Conservation (phyloP, 2,888 invertebrate genomes). For the Hydraecia micacea region DNA sequence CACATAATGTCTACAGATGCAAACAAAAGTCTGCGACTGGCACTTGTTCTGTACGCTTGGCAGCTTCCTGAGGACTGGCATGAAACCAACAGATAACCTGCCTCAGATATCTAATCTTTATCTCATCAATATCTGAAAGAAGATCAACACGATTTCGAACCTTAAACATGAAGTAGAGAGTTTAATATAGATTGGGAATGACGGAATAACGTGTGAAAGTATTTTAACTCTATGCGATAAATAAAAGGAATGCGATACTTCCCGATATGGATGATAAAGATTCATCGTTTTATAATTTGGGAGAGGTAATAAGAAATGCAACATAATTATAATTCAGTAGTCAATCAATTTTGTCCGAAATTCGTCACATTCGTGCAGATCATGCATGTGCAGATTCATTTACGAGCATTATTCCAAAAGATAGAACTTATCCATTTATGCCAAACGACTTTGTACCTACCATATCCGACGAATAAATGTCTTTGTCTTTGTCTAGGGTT, state of each 20-base stretch:
- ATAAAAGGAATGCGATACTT: slow-evolving; percentile 31
- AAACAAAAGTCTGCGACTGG: slow-evolving; percentile 48
- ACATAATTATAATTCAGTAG: neutral
- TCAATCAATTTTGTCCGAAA: neutral
- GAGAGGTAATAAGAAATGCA: neutral
- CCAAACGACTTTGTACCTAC: too few relatives aligned
- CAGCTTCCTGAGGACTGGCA: slow-evolving; percentile 54
- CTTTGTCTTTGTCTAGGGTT: too few relatives aligned
- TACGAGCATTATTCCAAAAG: neutral
- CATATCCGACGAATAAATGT: too few relatives aligned
- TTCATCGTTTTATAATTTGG: neutral
- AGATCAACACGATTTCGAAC: slow-evolving; percentile 37
- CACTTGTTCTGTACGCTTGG: slow-evolving; percentile 53
- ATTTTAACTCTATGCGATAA: slow-evolving; percentile 19
- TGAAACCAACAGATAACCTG: slow-evolving; percentile 66
- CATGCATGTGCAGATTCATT: neutral
- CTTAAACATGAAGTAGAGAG: slow-evolving; percentile 26
- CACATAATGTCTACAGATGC: slow-evolving; percentile 57
- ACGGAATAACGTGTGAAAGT: slow-evolving; percentile 38
- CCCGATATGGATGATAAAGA: slow-evolving; percentile 17
- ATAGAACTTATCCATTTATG: too few relatives aligned
- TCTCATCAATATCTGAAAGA: slow-evolving; percentile 50
- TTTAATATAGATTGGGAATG: slow-evolving; percentile 21
- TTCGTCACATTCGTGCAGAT: neutral
- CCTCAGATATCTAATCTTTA: slow-evolving; percentile 62